Conservation (phyloP, 2,888 invertebrate genomes). For the Pseudococcus jackbeardsleyi region DNA sequence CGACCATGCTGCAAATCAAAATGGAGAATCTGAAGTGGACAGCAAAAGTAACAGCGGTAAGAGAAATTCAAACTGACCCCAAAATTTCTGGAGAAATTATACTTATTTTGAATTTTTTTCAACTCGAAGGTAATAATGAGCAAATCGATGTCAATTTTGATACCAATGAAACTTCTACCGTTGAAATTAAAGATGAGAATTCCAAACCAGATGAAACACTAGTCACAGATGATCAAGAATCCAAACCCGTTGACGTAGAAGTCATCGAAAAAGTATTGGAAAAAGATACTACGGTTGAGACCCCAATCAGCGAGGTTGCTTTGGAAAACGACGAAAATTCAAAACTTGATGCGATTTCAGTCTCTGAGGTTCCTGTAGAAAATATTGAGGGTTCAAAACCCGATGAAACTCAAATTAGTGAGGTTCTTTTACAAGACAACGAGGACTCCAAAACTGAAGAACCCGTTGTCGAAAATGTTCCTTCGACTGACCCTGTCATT, state of each 20-base stretch:
- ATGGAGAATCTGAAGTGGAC: not conserved
- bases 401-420: not conserved
- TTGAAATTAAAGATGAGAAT: not conserved
- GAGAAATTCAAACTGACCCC: not conserved
- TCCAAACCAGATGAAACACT: not conserved
- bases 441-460: not conserved
- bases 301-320: not conserved
- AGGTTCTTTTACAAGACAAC: not conserved
- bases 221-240: not conserved
- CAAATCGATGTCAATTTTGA: not conserved
- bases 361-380: not conserved
- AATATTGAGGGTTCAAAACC: not conserved
- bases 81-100: not conserved
- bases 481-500: not conserved
- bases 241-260: no score
- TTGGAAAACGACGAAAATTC: not conserved
- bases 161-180: not conserved
- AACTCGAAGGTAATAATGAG: not conserved
- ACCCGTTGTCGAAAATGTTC: not conserved
- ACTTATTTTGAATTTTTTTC: not conserved
- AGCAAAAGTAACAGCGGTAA: not conserved
- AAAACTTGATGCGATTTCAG: not conserved
- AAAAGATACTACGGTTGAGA: not conserved
- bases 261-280: no score
- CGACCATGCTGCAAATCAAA: slow-evolving; percentile 60